phyloP scores from a whole-genome alignment of 1,140 invertebrate species.

The Drosophila nannoptera region DNA sequence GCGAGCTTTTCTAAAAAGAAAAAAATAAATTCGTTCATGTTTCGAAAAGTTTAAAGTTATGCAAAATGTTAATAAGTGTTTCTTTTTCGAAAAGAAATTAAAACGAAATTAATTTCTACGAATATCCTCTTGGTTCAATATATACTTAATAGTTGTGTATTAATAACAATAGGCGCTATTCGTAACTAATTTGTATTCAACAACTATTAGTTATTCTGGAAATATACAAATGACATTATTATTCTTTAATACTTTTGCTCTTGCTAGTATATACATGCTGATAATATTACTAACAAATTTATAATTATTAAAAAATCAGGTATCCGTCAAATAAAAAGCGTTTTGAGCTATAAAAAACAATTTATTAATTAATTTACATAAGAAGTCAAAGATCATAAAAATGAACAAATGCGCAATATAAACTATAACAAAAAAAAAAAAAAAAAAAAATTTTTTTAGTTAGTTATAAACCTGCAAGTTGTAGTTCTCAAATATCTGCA shows the following conservation, averaged over 20 bases:
- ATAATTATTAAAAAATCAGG: slow-evolving; percentile 3
- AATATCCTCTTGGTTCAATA: slow-evolving; percentile 17
- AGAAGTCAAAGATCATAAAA: slow-evolving; percentile 11
- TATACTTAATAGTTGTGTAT: slow-evolving; percentile 18
- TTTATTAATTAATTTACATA: slow-evolving; percentile 1
- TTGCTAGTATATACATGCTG: neutral
- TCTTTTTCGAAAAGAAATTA: slow-evolving; percentile 26
- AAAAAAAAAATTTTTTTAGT: too few species aligned
- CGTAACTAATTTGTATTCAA: slow-evolving; percentile 25
- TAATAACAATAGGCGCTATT: slow-evolving; percentile 15
- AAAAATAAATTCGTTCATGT: slow-evolving; percentile 74
- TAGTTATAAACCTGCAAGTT: neutral
- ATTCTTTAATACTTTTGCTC: neutral
- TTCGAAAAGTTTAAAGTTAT: slow-evolving; percentile 40
- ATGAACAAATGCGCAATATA: neutral
- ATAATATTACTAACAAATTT: too few species aligned
- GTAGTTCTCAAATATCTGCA: slow-evolving; percentile 12
- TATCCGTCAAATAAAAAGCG: neutral
- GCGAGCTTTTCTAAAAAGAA: slow-evolving; percentile 40
- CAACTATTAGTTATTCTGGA: slow-evolving; percentile 1
- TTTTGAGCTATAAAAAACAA: neutral
- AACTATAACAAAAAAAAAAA: neutral
- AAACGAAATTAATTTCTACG: slow-evolving; percentile 23
- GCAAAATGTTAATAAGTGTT: slow-evolving; percentile 27
- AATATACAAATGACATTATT: slow-evolving; percentile 16